Evolutionary conservation across 2,113 vertebrate species (phyloP).

Genomic region (Thymallus thymallus): DNA sequence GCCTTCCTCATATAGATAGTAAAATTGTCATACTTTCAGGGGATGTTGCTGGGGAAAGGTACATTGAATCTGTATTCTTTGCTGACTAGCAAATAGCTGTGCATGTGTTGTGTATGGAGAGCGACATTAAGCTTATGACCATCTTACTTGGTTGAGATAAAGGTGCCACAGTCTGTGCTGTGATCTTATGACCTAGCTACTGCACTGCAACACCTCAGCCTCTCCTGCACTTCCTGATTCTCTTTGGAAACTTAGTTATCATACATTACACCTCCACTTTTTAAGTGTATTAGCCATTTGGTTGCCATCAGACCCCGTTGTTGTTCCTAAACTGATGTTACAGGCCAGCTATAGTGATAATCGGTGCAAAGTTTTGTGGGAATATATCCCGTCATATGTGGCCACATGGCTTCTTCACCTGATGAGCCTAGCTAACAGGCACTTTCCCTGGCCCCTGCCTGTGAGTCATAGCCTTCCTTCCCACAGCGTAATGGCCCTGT

Average conservation of each 20-base stretch:
- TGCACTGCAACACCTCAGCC: neutral
- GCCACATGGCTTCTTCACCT: constrained; percentile 20
- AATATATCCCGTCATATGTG: constrained; percentile 4
- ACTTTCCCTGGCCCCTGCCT: constrained; percentile 16
- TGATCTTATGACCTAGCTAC: neutral
- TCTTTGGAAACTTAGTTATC: neutral
- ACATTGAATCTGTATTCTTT: neutral
- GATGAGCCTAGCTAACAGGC: constrained; percentile 19
- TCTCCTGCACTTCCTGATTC: neutral
- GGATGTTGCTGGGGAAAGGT: neutral
- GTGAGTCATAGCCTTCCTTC: constrained; percentile 28
- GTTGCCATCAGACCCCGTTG: too few species aligned
- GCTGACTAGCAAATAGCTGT: neutral
- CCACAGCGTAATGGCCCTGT: neutral
- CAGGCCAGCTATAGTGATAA: too few species aligned
- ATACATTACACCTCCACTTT: neutral
- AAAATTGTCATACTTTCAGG: neutral
- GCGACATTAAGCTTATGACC: neutral
- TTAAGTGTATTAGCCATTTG: too few species aligned
- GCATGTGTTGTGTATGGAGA: neutral
- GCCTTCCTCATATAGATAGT: neutral
- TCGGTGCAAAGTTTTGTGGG: neutral
- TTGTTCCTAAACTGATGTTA: too few species aligned
- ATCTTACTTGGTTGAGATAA: neutral
- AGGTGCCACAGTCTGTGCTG: neutral